Percentiles rank a stretch among this genome's conserved stretches.
phyloP scores from a whole-genome alignment of 53 echinoderm and acorn worm genomes.

The Apostichopus leukothele region DNA sequence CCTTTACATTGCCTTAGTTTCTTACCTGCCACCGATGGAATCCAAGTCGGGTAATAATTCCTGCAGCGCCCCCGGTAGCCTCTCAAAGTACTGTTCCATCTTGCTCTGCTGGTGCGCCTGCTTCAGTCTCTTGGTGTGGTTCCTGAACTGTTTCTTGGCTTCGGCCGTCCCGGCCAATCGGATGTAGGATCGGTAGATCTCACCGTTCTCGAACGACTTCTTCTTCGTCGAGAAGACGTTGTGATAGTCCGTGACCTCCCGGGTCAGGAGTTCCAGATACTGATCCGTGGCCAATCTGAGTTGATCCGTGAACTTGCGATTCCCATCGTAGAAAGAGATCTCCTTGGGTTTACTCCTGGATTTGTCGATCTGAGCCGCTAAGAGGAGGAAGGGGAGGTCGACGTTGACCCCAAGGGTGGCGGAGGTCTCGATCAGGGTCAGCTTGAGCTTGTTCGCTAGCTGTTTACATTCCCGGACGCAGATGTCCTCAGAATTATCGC shows the following conservation, averaged over 20 bases:
- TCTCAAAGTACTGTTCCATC: slow-evolving; percentile 64
- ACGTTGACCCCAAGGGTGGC: slow-evolving; percentile 84
- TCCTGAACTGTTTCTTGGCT: slow-evolving; percentile 76
- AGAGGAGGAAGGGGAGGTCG: slow-evolving; percentile 72
- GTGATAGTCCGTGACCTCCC: slow-evolving; percentile 75
- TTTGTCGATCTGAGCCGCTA: slow-evolving; percentile 77
- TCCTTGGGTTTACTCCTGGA: slow-evolving; percentile 61
- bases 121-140: slow-evolving; percentile 78
- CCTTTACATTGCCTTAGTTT: too few relatives aligned
- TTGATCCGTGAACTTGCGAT: slow-evolving; percentile 66
- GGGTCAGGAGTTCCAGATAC: slow-evolving; percentile 62
- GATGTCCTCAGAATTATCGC: slow-evolving; percentile 70
- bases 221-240: slow-evolving; percentile 69
- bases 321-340: slow-evolving; percentile 64
- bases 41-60: slow-evolving; percentile 79
- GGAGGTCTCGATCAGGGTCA: slow-evolving; percentile 81
- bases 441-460: slow-evolving; percentile 46
- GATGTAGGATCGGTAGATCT: slow-evolving; percentile 65
- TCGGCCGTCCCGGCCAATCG: slow-evolving; percentile 64
- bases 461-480: slow-evolving; percentile 49
- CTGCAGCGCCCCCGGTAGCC: slow-evolving; percentile 73
- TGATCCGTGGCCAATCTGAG: slow-evolving; percentile 66
- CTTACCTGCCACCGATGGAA: slow-evolving; percentile 79
- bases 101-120: slow-evolving; percentile 72
- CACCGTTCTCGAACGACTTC: slow-evolving; percentile 60